These are phyloP conservation scores for Heteropelma amictum DNA, from an alignment of 2,888 invertebrate genomes.

Conservation along the genomic window DNA sequence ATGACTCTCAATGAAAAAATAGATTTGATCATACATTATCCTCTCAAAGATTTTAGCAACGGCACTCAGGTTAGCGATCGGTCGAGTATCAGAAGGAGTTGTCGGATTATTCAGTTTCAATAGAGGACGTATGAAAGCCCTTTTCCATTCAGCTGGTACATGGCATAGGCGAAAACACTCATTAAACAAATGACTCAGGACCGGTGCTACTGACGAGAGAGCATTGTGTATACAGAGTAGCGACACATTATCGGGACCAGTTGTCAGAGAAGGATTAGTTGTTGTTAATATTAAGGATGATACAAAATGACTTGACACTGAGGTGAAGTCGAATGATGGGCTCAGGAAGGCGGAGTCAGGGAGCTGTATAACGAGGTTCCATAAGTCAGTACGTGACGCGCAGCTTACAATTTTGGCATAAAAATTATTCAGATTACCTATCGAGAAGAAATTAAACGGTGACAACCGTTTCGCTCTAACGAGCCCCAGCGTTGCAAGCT, in stretches of 20 bases:
- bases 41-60: not conserved
- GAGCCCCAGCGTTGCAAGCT: no score
- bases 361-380: not conserved
- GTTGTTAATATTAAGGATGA: not conserved
- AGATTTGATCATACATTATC: not conserved
- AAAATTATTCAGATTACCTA: no score
- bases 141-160: not conserved
- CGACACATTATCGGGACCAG: not conserved
- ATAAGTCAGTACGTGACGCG: not conserved
- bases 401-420: no score
- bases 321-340: not conserved
- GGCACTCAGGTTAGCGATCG: not conserved
- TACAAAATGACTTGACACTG: not conserved
- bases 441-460: no score
- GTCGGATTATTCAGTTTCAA: not conserved
- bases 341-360: not conserved
- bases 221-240: not conserved
- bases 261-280: not conserved
- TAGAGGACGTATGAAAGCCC: not conserved
- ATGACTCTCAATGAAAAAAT: no score
- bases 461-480: no score
- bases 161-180: not conserved
- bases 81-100: not conserved
- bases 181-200: not conserved
- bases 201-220: not conserved